These are phyloP conservation scores for Clivina fossor DNA, from an alignment of 2,888 invertebrate genomes.

Conservation along the genomic window DNA sequence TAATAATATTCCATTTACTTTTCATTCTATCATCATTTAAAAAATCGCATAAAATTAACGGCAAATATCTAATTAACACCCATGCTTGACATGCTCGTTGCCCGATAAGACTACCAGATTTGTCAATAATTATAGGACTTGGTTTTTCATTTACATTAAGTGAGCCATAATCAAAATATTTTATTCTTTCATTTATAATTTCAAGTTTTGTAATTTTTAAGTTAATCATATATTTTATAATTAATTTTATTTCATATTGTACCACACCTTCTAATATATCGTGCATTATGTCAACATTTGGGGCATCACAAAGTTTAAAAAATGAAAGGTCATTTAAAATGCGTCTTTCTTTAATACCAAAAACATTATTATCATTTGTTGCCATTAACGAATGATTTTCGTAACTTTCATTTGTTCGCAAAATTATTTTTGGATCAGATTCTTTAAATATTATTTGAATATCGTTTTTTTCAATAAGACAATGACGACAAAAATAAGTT, in stretches of 20 bases:
- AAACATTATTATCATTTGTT: conserved; percentile 11
- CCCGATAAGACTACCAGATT: conserved; percentile 28
- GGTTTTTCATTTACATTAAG: conserved; percentile 23
- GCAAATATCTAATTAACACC: conserved; percentile 33
- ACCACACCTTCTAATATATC: conserved; percentile 39
- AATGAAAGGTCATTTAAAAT: conserved; percentile 36
- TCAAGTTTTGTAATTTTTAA: conserved; percentile 11
- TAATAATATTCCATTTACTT: conserved; percentile 12
- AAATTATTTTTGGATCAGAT: conserved; percentile 14
- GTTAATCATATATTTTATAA: conserved; percentile 23
- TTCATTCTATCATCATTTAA: not conserved
- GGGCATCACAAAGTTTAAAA: conserved; percentile 36
- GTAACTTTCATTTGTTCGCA: conserved; percentile 27
- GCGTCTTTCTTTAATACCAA: conserved; percentile 36
- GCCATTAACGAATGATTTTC: conserved; percentile 6
- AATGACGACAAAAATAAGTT: conserved; percentile 38
- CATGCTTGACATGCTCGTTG: conserved; percentile 32
- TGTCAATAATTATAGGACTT: conserved; percentile 27
- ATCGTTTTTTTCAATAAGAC: conserved; percentile 33
- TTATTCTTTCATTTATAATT: conserved; percentile 26
- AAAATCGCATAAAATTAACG: conserved; percentile 27
- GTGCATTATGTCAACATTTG: conserved; percentile 40
- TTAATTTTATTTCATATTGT: conserved; percentile 33
- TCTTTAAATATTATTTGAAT: conserved; percentile 24
- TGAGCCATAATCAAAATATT: conserved; percentile 26